A percentile compares a stretch with the other conserved stretches of the same genome.
These are phyloP conservation scores for Lutjanus argentimaculatus DNA, from an alignment of 2,797 vertebrate genomes.

Conservation along the genomic window DNA sequence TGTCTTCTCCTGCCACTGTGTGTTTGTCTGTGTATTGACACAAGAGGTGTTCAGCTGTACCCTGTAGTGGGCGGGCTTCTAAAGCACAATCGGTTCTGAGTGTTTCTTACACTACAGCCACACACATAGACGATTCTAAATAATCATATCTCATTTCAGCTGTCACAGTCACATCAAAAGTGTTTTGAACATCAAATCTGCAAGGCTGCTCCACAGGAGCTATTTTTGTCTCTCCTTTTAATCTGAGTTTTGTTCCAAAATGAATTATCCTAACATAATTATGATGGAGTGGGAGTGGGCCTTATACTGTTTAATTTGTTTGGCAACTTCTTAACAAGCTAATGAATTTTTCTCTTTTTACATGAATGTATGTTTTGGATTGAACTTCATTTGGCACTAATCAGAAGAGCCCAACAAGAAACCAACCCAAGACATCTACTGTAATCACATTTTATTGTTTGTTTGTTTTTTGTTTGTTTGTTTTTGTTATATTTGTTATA, in stretches of 20 bases:
- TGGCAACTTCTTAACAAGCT: constrained; percentile 3
- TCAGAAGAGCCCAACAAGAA: constrained; percentile 21
- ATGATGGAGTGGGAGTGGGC: constrained; percentile 1
- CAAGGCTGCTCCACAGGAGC: not conserved
- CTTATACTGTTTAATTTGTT: not conserved
- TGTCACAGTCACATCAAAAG: constrained; percentile 20
- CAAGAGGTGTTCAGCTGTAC: constrained; percentile 22
- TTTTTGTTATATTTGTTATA: not conserved
- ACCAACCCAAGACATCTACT: constrained; percentile 8
- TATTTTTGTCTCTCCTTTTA: constrained; percentile 9
- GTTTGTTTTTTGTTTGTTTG: not conserved
- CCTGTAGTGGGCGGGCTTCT: constrained; percentile 29
- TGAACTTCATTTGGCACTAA: constrained; percentile 27
- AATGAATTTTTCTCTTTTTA: not conserved
- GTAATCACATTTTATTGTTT: constrained; percentile 4
- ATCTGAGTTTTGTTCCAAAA: constrained; percentile 29
- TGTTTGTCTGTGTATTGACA: constrained; percentile 50
- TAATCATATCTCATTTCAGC: constrained; percentile 6
- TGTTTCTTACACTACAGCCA: constrained; percentile 9
- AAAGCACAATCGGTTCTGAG: constrained; percentile 15
- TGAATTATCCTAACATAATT: constrained; percentile 17
- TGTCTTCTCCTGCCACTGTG: constrained; percentile 42
- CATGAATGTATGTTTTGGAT: not conserved
- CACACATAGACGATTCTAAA: constrained; percentile 5
- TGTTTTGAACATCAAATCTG: not conserved